Evolutionary conservation across 2,113 vertebrate species (phyloP).

Genomic region (Myrmecophaga tridactyla): DNA sequence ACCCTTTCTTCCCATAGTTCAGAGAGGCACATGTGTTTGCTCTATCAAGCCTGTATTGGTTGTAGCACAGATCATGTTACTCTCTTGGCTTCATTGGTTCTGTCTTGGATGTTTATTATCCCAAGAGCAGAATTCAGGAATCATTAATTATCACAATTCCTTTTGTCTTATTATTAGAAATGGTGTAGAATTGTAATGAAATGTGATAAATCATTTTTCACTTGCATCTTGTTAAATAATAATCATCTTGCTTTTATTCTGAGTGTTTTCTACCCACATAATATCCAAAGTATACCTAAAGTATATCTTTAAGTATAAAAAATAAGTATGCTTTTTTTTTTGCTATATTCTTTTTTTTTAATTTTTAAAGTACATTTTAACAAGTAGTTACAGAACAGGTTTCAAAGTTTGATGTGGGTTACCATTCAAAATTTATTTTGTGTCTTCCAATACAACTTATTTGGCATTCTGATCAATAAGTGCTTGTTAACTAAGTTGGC

Average conservation of each 20-base stretch:
- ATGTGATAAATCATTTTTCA: neutral
- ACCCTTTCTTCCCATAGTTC: neutral
- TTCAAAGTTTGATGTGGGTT: no score
- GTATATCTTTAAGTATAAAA: no score
- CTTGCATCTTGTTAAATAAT: constrained; percentile 13
- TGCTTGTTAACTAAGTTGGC: constrained; percentile 45
- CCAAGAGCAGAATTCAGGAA: constrained; percentile 1
- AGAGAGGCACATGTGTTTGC: neutral
- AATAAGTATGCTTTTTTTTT: neutral
- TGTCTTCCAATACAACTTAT: neutral
- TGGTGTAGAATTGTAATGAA: neutral
- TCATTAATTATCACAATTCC: neutral
- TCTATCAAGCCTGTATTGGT: neutral
- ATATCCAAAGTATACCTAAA: no score
- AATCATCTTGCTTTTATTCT: neutral
- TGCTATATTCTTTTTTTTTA: no score
- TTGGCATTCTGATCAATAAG: constrained; percentile 48
- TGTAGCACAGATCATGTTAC: neutral
- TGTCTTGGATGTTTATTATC: neutral
- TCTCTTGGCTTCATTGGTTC: neutral
- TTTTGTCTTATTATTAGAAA: constrained; percentile 4
- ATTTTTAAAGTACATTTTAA: no score
- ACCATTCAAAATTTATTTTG: neutral
- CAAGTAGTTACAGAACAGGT: no score
- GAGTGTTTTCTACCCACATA: neutral